Evolutionary conservation across 1,140 invertebrate species (phyloP), one percentile per base, ranked within the genome.

Genomic region (Drosophila sechellia): DNA sequence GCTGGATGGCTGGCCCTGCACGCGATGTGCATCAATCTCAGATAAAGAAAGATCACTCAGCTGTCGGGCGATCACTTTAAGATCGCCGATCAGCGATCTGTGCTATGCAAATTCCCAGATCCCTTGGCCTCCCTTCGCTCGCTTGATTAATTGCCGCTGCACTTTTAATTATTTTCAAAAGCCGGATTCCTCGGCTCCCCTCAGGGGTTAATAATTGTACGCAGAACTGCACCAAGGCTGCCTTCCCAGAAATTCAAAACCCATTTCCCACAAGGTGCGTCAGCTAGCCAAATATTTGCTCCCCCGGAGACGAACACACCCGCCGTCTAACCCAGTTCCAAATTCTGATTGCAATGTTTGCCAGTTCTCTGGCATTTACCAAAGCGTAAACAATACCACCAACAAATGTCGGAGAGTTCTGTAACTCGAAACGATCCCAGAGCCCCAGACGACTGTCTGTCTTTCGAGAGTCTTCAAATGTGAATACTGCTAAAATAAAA

Each of bases 21-120:
- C 76, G 79, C 84, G 84, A 87, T 87, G 84, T 50, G 63, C 84
- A 89, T 89, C 84, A 89, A 89, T 89, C 84, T 87, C 53, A 61
- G 84, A 61, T 64, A 77, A 84, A 86, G 70, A 89, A 84, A 86
- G 70, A 87, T 87, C 83, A 87, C 71, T 87, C 83, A 87, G 79
- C 84, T 87, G 83, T 86, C 79, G 60, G 37, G 39, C 72, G 71
- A 74, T 71, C 68, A 49, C 63, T 69, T 70, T 55, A 34, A 43
- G 60, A 64, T 42, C 60, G 43, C 63, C 40, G 60, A 64, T 35
- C 40, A 39, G n/a, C 45, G 58, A 50, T 57, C 60, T 77, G 55
- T 15, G 11, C 37, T 39, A 78, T 78, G 75, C 75, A 78, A 78
- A 78, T 77, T 78, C 64, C 49, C 25, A 45, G 25, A 10, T 39